Conservation (phyloP, 2,888 invertebrate genomes). For the Drosophila demipolita region DNA sequence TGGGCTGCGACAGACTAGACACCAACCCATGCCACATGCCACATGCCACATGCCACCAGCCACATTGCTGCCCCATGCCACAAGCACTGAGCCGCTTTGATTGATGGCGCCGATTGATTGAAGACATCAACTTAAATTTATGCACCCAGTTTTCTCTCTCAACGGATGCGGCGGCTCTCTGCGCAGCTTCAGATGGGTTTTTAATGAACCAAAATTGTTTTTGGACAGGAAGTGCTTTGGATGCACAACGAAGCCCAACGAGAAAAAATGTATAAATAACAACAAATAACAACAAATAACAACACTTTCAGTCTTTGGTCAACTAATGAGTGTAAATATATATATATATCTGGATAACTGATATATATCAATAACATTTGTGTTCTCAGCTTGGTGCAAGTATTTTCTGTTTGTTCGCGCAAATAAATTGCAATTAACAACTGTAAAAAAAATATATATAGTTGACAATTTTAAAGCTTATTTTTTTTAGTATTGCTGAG, state of each 20-base stretch:
- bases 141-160: conserved; percentile 12
- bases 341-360: not conserved
- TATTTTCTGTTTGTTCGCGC: not conserved
- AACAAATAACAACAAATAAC: not conserved
- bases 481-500: too few species aligned
- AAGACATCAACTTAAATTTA: conserved; percentile 50
- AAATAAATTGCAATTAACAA: not conserved
- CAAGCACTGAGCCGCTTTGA: conserved; percentile 37
- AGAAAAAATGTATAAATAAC: not conserved
- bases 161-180: conserved; percentile 33
- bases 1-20: conserved; percentile 36
- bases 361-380: not conserved
- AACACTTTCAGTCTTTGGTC: not conserved
- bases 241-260: not conserved
- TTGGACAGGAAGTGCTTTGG: conserved; percentile 33
- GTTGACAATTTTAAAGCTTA: not conserved
- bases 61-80: too few species aligned
- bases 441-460: not conserved
- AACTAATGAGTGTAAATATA: not conserved
- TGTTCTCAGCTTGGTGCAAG: not conserved
- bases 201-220: conserved; percentile 40
- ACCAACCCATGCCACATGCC: conserved; percentile 2
- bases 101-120: conserved; percentile 53
- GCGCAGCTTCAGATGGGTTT: conserved; percentile 33
- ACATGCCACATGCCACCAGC: not conserved